Conservation (phyloP, 1,140 invertebrate genomes). For the Brachionus rubens region DNA sequence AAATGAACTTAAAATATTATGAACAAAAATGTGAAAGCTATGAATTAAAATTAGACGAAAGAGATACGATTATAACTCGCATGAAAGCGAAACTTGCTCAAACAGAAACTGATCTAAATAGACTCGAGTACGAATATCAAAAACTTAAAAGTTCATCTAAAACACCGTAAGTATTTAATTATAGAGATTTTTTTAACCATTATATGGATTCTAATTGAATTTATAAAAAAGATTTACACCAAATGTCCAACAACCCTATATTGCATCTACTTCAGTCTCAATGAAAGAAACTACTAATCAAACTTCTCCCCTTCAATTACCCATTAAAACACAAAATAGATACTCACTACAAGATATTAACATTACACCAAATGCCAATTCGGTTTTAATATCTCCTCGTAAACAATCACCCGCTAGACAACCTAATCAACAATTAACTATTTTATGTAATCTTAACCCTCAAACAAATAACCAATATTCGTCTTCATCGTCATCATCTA, state of each 20-base stretch:
- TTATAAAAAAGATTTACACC: too few species aligned
- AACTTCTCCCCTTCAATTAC: not conserved
- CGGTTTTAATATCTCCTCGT: not conserved
- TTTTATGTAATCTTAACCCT: not conserved
- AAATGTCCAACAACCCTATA: not conserved
- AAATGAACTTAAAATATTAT: constrained; percentile 42
- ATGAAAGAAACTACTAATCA: not conserved
- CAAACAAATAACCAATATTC: constrained; percentile 31
- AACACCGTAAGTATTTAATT: not conserved
- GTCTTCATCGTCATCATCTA: constrained; percentile 26
- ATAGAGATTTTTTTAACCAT: not conserved
- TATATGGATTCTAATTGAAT: too few species aligned
- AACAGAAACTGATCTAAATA: constrained; percentile 10
- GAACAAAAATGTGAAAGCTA: constrained; percentile 41
- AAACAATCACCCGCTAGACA: constrained; percentile 2
- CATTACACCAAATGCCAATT: not conserved
- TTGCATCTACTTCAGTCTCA: not conserved
- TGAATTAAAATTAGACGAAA: constrained; percentile 35
- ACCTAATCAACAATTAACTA: constrained; percentile 1
- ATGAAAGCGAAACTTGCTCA: constrained; percentile 8
- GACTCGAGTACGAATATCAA: constrained; percentile 19
- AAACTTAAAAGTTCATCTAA: constrained; percentile 9
- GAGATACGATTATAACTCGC: constrained; percentile 16
- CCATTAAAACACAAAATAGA: constrained; percentile 21
- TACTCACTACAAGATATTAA: not conserved